Base-by-base conservation (phyloP, 1,140 invertebrate genomes). In the Medauroidea extradentata region DNA sequence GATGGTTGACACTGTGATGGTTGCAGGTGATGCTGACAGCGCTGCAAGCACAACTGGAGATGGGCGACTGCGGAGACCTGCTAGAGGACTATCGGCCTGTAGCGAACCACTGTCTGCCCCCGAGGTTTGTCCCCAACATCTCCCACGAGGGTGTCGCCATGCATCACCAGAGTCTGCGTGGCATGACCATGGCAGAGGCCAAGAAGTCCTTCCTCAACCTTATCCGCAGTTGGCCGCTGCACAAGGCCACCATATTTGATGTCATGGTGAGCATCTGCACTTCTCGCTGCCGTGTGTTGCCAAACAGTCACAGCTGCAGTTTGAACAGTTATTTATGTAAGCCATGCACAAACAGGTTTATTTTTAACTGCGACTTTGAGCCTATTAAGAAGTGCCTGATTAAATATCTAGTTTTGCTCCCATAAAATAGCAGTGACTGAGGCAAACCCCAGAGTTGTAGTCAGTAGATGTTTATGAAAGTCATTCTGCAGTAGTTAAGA, bases 151-250 rank as follows among this genome's bases (percentile, higher is more conserved):
- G 89, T 2, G 88, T 95, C 4, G 83, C 86, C 1, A 86, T 91
- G 70, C 91, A 94, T 67, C 93, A 96, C 75, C 89, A 94, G 72
- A 88, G 87, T 38, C 78, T 96, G 48, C 79, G 88, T 51, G 91
- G 93, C 63, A 93, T 96, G 83, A 84, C 86, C 38, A 81, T 88
- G 2, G 82, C 87, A 1, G 89, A 94, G 74, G 88, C 94, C 1
- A 94, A 96, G 71, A 90, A 96, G 72, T 85, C 92, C 1, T 95
- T 96, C 70, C 81, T 98, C n/a, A 95, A 95, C 74, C 78, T 97
- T 4, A 92, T 97, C 53, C 88, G 93, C 72, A 91, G 89, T 49
- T 97, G 94, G 94, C 91, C 92, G 8, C 78, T 97, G 42, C 91
- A 96, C 64, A 85, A 90, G 63, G 91, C 94, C 3, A 95, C 93